Conservation (phyloP, 2,113 vertebrate genomes). For the Alethe diademata region DNA sequence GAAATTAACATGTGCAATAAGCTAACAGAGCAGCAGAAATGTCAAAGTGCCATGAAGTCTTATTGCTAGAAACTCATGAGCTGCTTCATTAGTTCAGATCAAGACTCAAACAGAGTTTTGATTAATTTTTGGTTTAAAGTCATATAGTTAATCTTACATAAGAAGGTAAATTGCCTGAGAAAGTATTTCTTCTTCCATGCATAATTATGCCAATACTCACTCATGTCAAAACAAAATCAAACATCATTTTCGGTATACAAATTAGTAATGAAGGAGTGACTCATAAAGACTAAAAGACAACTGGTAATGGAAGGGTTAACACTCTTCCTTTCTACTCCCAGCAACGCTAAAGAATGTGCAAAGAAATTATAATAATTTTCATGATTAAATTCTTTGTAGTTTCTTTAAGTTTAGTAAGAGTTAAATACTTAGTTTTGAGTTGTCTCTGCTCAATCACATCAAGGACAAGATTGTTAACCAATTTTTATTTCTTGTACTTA, state of each 20-base stretch:
- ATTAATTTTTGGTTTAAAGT: neutral
- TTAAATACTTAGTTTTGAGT: neutral
- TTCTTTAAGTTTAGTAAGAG: neutral
- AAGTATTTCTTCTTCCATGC: neutral
- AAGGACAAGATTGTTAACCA: neutral
- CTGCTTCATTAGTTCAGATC: constrained; percentile 4
- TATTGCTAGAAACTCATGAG: neutral
- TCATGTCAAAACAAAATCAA: neutral
- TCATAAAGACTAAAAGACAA: neutral
- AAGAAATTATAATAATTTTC: neutral
- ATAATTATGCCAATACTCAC: constrained; percentile 9
- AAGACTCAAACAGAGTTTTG: neutral
- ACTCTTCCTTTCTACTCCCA: neutral
- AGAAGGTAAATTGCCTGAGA: neutral
- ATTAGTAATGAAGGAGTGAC: neutral
- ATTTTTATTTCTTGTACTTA: neutral
- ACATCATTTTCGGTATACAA: neutral
- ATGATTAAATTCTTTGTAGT: neutral
- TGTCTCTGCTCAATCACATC: neutral
- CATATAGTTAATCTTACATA: neutral
- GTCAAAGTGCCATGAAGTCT: neutral
- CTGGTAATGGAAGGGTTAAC: neutral
- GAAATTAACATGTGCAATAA: neutral
- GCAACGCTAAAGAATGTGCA: neutral
- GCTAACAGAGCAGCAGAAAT: neutral